Evolutionary conservation across 2,888 invertebrate species (phyloP), one percentile per base, ranked within the genome.

Genomic region (Caprella mutica): DNA sequence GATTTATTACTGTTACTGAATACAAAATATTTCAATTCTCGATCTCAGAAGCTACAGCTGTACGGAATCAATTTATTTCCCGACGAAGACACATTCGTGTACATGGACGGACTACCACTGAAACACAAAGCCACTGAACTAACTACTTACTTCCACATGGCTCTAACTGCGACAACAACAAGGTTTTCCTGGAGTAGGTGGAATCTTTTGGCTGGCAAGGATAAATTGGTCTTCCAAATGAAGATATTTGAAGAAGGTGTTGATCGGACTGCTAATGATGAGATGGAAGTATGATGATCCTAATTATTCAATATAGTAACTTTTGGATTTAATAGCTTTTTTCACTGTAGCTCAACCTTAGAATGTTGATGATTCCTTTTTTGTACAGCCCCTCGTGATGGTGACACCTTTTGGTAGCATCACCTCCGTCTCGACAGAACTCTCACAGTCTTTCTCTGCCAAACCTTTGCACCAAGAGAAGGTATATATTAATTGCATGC

Each of bases 11-110:
- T 51, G 17, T 51, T 51, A 14, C n/a, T 23, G 30, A n/a, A n/a
- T n/a, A n/a, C n/a, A n/a, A n/a, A n/a, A n/a, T n/a, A n/a, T n/a
- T n/a, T n/a, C 19, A 17, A 14, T 21, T 2, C 27, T 48, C 27
- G 9, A n/a, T 39, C 17, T 6, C 63, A 72, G 78, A 69, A 77
- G 52, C 74, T 80, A 72, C 78, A 80, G 5, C 77, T 77, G 2
- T 81, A 83, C 0, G 86, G 87, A 0, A 81, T 88, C 55, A 87
- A 90, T 68, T 77, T 90, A 59, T 90, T 90, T 70, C 89, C 90
- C 0, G 82, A 82, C 52, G 79, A 80, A 66, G 90, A 90, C 70
- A 69, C 68, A 2, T 68, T 68, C 65, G 70, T 66, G 56, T 80
- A 35, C 79, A 82, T 68, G 78, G 81, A 66, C 83, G 66, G 66